These are phyloP conservation scores for Sarcophaga bullata DNA, from an alignment of 1,140 invertebrate genomes.

Conservation along the genomic window DNA sequence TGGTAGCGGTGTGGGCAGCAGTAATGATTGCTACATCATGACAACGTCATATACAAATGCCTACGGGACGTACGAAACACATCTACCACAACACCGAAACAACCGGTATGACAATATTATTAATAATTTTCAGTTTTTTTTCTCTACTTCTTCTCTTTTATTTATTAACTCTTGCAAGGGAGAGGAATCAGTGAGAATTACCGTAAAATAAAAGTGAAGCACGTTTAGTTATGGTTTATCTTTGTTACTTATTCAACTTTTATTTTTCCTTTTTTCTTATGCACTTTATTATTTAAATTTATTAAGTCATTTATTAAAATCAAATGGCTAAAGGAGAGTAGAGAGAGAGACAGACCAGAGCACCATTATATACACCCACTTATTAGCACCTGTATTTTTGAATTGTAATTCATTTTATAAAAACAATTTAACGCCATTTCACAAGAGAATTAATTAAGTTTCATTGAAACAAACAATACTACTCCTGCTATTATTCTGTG, in stretches of 20 bases:
- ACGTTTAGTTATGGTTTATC: slow-evolving; percentile 32
- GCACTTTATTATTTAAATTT: no score
- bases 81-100: slow-evolving; percentile 41
- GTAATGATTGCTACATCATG: slow-evolving; percentile 59
- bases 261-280: not conserved
- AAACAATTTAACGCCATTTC: no score
- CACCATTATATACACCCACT: not conserved
- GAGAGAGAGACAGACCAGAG: not conserved
- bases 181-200: not conserved
- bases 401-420: not conserved
- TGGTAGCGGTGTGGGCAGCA: slow-evolving; percentile 51
- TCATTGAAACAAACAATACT: no score
- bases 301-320: no score
- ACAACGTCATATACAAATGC: slow-evolving; percentile 66
- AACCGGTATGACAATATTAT: slow-evolving; percentile 40
- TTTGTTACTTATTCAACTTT: slow-evolving; percentile 6
- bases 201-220: slow-evolving; percentile 34
- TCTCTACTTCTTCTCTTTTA: not conserved
- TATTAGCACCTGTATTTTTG: not conserved
- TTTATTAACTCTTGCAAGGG: not conserved
- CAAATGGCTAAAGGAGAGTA: no score
- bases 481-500: no score
- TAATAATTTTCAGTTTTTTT: slow-evolving; percentile 5
- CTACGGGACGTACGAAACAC: slow-evolving; percentile 30
- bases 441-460: no score